Evolutionary conservation across 1,140 invertebrate species (phyloP).

Genomic region (Bombus terrestris): DNA sequence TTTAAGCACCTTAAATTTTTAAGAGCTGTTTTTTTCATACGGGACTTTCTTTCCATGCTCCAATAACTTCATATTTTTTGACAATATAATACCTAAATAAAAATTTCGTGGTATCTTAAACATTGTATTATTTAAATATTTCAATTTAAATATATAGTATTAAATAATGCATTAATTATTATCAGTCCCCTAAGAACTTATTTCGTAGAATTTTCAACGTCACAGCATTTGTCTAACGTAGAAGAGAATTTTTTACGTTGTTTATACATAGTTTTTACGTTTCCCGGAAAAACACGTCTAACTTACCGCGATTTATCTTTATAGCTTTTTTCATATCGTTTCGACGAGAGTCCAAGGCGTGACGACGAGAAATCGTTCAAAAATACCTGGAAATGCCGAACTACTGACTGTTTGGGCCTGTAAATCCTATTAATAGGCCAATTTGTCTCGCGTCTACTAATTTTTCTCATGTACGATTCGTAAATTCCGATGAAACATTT

Average conservation of each 20-base stretch:
- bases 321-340: not conserved
- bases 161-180: not conserved
- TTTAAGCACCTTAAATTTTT: not conserved
- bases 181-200: not conserved
- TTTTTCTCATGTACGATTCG: constrained; percentile 15
- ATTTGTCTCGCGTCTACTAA: constrained; percentile 6
- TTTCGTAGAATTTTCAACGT: not conserved
- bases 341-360: not conserved
- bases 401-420: not conserved
- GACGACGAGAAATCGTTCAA: constrained; percentile 13
- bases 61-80: too few species aligned
- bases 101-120: too few species aligned
- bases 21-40: not conserved
- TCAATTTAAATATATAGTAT: too few species aligned
- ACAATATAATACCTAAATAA: too few species aligned
- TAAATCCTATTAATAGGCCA: constrained; percentile 40
- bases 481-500: constrained; percentile 10
- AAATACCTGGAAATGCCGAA: constrained; percentile 27
- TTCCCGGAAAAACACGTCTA: not conserved
- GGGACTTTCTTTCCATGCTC: too few species aligned
- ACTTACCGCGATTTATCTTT: constrained; percentile 6
- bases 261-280: not conserved
- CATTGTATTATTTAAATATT: too few species aligned
- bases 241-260: not conserved
- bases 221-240: not conserved